Percentiles rank a stretch among this genome's conserved stretches.
These are phyloP conservation scores for Leptoclinus maculatus DNA, from an alignment of 2,797 vertebrate species.

Conservation along the genomic window DNA sequence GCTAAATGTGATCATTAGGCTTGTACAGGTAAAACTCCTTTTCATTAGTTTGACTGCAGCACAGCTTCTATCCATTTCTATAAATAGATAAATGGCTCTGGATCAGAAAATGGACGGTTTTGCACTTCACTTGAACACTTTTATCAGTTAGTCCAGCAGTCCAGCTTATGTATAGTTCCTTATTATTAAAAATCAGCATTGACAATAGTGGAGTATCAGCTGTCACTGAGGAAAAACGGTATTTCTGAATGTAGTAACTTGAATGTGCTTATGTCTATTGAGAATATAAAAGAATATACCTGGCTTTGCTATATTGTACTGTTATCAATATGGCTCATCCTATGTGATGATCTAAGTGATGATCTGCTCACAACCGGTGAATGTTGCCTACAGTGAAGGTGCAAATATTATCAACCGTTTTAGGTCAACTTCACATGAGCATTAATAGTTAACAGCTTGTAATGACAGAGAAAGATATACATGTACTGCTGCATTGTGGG, in stretches of 20 bases:
- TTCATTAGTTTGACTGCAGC: conserved; percentile 22
- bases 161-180: background rate
- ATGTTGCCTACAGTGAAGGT: conserved; percentile 13
- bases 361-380: conserved; percentile 30
- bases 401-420: conserved; percentile 23
- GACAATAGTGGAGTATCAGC: background rate
- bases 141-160: conserved; percentile 12
- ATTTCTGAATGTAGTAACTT: conserved; percentile 56
- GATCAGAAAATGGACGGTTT: conserved; percentile 7
- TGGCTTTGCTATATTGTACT: conserved; percentile 47
- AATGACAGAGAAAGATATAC: background rate
- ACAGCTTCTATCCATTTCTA: conserved; percentile 4
- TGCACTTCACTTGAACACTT: background rate
- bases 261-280: conserved; percentile 69
- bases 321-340: conserved; percentile 39
- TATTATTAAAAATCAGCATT: conserved; percentile 12
- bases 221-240: conserved; percentile 30
- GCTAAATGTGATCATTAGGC: conserved; percentile 38
- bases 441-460: conserved; percentile 10
- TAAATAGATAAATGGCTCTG: conserved; percentile 8
- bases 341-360: conserved; percentile 47
- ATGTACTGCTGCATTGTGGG: background rate
- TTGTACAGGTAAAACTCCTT: conserved; percentile 1
- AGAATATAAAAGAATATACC: conserved; percentile 37
- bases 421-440: background rate